Percentiles rank a stretch among this genome's conserved stretches.
phyloP scores from a whole-genome alignment of 2,797 vertebrate genomes.

The Myioborus melanocephalus region DNA sequence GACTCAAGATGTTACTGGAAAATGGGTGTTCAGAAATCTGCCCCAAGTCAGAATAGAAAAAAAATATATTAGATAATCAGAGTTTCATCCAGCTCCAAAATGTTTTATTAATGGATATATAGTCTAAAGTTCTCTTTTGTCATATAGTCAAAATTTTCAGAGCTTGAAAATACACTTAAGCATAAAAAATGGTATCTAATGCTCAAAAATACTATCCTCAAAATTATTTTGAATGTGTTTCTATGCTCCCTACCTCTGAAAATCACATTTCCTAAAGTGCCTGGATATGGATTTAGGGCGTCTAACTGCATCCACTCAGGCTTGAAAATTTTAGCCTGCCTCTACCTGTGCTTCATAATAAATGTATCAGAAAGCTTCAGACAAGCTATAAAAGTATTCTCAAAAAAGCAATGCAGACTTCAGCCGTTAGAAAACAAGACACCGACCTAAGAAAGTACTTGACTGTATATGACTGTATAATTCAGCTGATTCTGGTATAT shows the following conservation, averaged over 20 bases:
- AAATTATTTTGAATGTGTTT: background rate
- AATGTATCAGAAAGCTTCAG: conserved; percentile 37
- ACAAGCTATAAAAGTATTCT: conserved; percentile 33
- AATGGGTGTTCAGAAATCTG: background rate
- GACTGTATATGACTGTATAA: background rate
- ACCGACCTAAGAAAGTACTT: background rate
- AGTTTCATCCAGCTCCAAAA: background rate
- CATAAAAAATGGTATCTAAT: background rate
- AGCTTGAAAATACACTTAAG: conserved; percentile 30
- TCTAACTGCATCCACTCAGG: background rate
- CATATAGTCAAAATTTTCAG: background rate
- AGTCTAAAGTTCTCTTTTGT: background rate
- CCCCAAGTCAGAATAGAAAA: background rate
- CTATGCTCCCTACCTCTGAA: background rate
- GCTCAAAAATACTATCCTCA: background rate
- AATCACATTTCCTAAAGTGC: conserved; percentile 25
- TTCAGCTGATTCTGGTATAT: background rate
- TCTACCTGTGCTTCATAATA: conserved; percentile 42
- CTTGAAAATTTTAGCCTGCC: conserved; percentile 31
- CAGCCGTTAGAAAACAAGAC: background rate
- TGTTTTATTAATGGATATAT: background rate
- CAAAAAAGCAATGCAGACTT: background rate
- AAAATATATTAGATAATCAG: background rate
- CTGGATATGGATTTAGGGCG: conserved; percentile 11
- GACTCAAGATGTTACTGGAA: background rate